These are phyloP conservation scores for Seriola rivoliana DNA, from an alignment of 2,113 vertebrate species.

Conservation along the genomic window DNA sequence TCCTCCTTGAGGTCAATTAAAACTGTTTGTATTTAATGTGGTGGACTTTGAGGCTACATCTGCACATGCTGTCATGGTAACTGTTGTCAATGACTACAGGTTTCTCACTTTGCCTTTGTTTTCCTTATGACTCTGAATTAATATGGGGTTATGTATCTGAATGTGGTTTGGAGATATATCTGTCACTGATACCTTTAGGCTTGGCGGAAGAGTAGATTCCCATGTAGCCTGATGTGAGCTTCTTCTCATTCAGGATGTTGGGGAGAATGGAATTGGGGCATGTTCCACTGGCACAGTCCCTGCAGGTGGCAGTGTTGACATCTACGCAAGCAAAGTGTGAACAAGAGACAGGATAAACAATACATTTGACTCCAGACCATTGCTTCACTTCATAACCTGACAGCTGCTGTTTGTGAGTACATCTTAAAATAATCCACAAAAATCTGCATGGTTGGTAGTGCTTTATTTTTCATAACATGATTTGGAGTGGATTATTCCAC, in stretches of 20 bases:
- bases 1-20: too few relatives aligned
- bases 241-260: constrained; percentile 72
- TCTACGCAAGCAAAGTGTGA: constrained; percentile 55
- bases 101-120: too few relatives aligned
- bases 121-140: background rate
- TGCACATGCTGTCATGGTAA: too few relatives aligned
- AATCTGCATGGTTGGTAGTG: background rate
- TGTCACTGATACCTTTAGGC: constrained; percentile 71
- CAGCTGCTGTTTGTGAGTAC: background rate
- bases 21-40: too few relatives aligned
- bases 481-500: background rate
- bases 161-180: background rate
- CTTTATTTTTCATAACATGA: too few relatives aligned
- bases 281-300: constrained; percentile 74
- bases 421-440: background rate
- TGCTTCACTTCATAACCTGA: background rate
- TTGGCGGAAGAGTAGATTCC: constrained; percentile 68
- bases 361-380: background rate
- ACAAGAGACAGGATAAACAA: background rate
- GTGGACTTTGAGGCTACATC: too few relatives aligned
- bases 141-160: background rate
- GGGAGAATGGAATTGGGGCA: constrained; percentile 78
- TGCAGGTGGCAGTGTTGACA: constrained; percentile 77
- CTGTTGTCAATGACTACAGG: too few relatives aligned
- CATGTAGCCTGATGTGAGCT: constrained; percentile 85